phyloP scores from a whole-genome alignment of 1,140 invertebrate species.

The Drosophila ogumai region DNA sequence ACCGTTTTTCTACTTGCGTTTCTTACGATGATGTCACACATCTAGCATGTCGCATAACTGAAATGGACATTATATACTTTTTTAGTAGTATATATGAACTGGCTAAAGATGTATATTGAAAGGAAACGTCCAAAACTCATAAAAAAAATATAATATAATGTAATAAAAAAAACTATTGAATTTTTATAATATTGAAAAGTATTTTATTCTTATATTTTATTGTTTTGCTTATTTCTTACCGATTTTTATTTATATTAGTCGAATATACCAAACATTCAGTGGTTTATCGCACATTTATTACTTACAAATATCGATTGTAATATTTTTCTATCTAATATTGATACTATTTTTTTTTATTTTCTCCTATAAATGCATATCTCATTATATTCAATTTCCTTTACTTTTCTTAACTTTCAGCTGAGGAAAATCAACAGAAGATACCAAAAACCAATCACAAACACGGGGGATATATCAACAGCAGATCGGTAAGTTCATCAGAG shows the following conservation, averaged over 20 bases:
- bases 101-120: not conserved
- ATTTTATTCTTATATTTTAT: too few relatives aligned
- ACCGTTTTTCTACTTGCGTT: conserved; percentile 62
- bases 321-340: not conserved
- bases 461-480: conserved; percentile 21
- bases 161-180: too few relatives aligned
- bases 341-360: not conserved
- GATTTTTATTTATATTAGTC: too few relatives aligned
- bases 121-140: not conserved
- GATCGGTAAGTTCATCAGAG: conserved; percentile 41
- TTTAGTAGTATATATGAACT: not conserved
- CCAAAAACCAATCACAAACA: conserved; percentile 13
- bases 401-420: conserved; percentile 1
- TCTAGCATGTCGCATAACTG: not conserved
- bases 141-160: too few relatives aligned
- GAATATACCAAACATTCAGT: too few relatives aligned
- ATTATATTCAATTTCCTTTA: conserved; percentile 20
- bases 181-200: too few relatives aligned
- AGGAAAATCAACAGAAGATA: conserved; percentile 19
- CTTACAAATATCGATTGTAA: too few relatives aligned
- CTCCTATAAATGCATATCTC: conserved; percentile 5
- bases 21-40: conserved; percentile 69
- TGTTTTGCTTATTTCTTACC: too few relatives aligned
- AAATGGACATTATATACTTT: not conserved
- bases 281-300: too few relatives aligned